These are phyloP conservation scores for Nematostella vectensis DNA, from an alignment of 92 coral and sea anemone species.

Conservation along the genomic window DNA sequence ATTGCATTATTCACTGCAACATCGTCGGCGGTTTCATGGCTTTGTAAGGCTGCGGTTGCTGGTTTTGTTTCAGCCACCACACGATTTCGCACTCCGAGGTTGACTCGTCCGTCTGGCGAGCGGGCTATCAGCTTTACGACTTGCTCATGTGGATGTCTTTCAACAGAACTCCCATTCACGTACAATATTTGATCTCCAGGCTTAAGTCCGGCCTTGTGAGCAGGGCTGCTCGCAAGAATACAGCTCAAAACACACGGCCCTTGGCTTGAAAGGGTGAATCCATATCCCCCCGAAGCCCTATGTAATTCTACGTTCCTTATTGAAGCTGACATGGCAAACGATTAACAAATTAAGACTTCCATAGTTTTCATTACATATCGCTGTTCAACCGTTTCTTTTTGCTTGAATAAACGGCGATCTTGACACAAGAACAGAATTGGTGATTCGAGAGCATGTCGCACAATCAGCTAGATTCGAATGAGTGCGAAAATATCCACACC, in stretches of 20 bases:
- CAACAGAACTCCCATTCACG: slow-evolving; percentile 81
- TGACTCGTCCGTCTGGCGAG: slow-evolving; percentile 67
- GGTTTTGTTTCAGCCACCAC: slow-evolving; percentile 8
- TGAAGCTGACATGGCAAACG: not conserved
- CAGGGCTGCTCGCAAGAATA: slow-evolving; percentile 87
- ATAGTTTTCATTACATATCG: not conserved
- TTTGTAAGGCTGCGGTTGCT: slow-evolving; percentile 17
- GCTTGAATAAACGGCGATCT: not conserved
- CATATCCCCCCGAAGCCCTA: slow-evolving; percentile 77
- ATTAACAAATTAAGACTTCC: not conserved
- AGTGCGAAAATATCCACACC: too few species aligned
- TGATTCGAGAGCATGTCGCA: too few species aligned
- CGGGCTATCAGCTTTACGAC: slow-evolving; percentile 84
- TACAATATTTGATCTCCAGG: slow-evolving; percentile 86
- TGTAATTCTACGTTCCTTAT: slow-evolving; percentile 51
- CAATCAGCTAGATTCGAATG: too few species aligned
- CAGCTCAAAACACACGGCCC: slow-evolving; percentile 94
- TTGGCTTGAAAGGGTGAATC: slow-evolving; percentile 89
- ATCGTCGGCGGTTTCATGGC: slow-evolving; percentile 33
- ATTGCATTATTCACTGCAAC: slow-evolving; percentile 41
- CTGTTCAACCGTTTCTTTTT: not conserved
- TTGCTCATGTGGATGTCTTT: slow-evolving; percentile 65
- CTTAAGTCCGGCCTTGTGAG: slow-evolving; percentile 74
- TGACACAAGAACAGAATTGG: not conserved
- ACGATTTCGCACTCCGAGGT: slow-evolving; percentile 59